Evolutionary conservation across 2,797 vertebrate species (phyloP).

Genomic region (Lophius americanus): DNA sequence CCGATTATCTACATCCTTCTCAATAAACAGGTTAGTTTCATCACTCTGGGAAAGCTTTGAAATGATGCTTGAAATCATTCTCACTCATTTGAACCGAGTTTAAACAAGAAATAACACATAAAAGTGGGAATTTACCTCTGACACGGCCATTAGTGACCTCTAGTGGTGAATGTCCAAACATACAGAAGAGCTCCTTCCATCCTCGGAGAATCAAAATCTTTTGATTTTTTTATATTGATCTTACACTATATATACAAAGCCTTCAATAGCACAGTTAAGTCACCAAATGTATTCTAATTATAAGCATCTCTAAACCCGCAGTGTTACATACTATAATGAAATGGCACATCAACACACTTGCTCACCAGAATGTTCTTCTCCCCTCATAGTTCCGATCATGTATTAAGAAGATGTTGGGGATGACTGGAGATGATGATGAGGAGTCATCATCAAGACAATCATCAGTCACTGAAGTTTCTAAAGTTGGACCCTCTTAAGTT

Average conservation of each 20-base stretch:
- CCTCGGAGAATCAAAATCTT: neutral
- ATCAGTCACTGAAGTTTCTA: conserved; percentile 83
- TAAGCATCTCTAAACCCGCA: neutral
- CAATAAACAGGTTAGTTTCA: conserved; percentile 73
- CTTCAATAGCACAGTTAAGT: too few relatives aligned
- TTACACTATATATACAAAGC: too few relatives aligned
- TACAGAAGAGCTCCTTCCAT: neutral
- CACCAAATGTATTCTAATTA: neutral
- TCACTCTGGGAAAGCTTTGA: neutral
- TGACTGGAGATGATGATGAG: conserved; percentile 76
- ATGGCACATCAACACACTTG: neutral
- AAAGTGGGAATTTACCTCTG: neutral
- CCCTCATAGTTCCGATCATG: conserved; percentile 79
- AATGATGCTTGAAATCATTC: neutral
- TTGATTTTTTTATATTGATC: neutral
- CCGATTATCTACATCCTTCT: conserved; percentile 77
- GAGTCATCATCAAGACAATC: conserved; percentile 68
- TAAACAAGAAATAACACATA: neutral
- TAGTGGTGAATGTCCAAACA: conserved; percentile 13
- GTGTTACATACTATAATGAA: neutral
- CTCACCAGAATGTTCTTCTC: conserved; percentile 1
- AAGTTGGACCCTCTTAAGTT: conserved; percentile 70
- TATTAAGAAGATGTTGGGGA: conserved; percentile 79
- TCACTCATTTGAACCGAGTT: conserved; percentile 5
- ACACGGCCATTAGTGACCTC: conserved; percentile 5